Percentiles rank a stretch among this genome's conserved stretches.
phyloP scores from a whole-genome alignment of 2,113 vertebrate species.

The Amblyopsis rosae region DNA sequence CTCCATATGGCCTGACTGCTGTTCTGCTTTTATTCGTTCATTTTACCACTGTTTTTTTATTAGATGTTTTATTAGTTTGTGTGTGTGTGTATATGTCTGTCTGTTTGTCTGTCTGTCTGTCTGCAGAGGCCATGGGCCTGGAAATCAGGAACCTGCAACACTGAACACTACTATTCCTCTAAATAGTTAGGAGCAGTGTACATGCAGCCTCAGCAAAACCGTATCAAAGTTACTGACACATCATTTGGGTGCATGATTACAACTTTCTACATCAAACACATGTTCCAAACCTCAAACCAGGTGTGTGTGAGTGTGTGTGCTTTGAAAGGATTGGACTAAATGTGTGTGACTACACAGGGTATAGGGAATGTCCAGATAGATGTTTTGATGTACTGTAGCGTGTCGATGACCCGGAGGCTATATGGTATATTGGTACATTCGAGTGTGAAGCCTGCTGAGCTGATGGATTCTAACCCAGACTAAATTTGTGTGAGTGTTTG shows the following conservation, averaged over 20 bases:
- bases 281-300: conserved; percentile 35
- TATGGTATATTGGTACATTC: conserved; percentile 57
- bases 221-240: conserved; percentile 49
- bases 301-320: conserved; percentile 26
- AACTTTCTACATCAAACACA: conserved; percentile 53
- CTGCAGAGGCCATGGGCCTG: no score
- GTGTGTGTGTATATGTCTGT: no score
- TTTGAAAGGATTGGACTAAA: neutral
- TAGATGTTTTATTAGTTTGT: no score
- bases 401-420: conserved; percentile 52
- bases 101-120: no score
- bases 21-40: no score
- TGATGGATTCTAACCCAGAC: conserved; percentile 25
- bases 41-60: no score
- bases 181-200: conserved; percentile 25
- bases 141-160: conserved; percentile 13
- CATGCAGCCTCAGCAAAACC: conserved; percentile 19
- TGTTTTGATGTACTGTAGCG: conserved; percentile 57
- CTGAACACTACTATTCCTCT: conserved; percentile 20
- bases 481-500: conserved; percentile 21
- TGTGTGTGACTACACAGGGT: neutral
- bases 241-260: conserved; percentile 30
- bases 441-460: conserved; percentile 33
- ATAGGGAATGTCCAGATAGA: conserved; percentile 13
- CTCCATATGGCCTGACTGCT: no score